These are phyloP conservation scores for Pogonus chalceus DNA, from an alignment of 1,140 invertebrate species.

Conservation along the genomic window DNA sequence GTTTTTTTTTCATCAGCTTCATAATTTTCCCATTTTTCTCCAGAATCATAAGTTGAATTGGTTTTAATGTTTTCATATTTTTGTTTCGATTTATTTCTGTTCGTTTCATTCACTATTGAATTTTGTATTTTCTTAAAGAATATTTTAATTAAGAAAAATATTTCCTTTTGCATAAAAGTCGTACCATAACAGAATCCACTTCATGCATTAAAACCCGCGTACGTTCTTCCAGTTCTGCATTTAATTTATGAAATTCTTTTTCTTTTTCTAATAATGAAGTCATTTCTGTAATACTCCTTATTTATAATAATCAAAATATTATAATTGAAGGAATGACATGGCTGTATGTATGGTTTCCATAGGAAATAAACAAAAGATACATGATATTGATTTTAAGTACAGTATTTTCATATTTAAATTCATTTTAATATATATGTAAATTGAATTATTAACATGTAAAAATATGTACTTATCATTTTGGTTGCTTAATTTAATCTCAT, in stretches of 20 bases:
- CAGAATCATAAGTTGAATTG: neutral
- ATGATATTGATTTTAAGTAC: too few relatives aligned
- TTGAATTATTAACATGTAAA: too few relatives aligned
- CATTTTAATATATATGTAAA: too few relatives aligned
- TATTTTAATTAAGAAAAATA: slow-evolving; percentile 3
- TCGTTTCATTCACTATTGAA: slow-evolving; percentile 17
- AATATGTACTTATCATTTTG: too few relatives aligned
- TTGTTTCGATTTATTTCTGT: slow-evolving; percentile 11
- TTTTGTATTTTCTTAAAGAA: slow-evolving; percentile 24
- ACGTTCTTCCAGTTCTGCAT: slow-evolving; percentile 38
- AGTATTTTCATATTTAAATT: too few relatives aligned
- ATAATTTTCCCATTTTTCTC: slow-evolving; percentile 10
- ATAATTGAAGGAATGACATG: too few relatives aligned
- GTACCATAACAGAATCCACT: slow-evolving; percentile 36
- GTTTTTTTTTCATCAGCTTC: slow-evolving; percentile 18
- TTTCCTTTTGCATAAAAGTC: slow-evolving; percentile 5
- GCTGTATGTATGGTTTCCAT: too few relatives aligned
- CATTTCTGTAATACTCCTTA: too few relatives aligned
- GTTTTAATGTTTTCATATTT: slow-evolving; percentile 8
- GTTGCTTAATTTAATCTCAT: too few relatives aligned
- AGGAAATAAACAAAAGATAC: too few relatives aligned
- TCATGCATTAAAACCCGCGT: slow-evolving; percentile 38
- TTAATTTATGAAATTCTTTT: slow-evolving; percentile 39
- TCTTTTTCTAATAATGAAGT: slow-evolving; percentile 36
- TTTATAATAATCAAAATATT: too few relatives aligned